Conservation (phyloP, 2,113 vertebrate genomes). For the Atrichornis clamosus region DNA sequence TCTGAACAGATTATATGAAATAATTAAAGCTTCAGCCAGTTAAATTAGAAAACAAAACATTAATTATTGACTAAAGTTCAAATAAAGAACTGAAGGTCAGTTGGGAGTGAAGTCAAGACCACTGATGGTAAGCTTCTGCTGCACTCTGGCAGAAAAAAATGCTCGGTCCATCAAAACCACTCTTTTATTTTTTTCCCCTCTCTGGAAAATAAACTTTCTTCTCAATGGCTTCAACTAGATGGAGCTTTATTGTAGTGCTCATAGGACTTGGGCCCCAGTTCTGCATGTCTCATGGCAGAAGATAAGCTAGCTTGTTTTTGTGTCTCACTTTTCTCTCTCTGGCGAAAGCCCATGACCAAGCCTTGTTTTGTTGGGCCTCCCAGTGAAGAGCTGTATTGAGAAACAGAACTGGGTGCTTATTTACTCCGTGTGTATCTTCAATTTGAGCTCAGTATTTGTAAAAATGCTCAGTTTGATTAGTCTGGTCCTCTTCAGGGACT, state of each 20-base stretch:
- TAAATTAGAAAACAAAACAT: neutral
- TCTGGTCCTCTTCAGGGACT: neutral
- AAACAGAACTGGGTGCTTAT: neutral
- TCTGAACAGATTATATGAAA: neutral
- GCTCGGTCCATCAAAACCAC: neutral
- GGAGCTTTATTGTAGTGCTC: neutral
- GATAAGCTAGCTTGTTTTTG: neutral
- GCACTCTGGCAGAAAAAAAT: neutral
- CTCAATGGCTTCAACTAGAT: neutral
- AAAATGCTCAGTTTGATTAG: neutral
- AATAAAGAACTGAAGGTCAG: neutral
- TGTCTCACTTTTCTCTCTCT: neutral
- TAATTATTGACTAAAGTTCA: neutral
- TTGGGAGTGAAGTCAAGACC: neutral
- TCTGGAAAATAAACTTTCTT: neutral
- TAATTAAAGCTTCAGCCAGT: neutral
- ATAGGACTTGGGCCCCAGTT: neutral
- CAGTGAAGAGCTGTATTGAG: neutral
- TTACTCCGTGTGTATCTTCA: neutral
- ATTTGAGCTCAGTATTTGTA: neutral
- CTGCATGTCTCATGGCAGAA: neutral
- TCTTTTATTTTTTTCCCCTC: neutral
- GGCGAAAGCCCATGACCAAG: neutral
- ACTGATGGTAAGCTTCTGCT: neutral
- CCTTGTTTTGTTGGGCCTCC: neutral